Percentiles rank a stretch among this genome's conserved stretches.
These are phyloP conservation scores for Diabrotica virgifera DNA, from an alignment of 1,140 invertebrate species.

Conservation along the genomic window DNA sequence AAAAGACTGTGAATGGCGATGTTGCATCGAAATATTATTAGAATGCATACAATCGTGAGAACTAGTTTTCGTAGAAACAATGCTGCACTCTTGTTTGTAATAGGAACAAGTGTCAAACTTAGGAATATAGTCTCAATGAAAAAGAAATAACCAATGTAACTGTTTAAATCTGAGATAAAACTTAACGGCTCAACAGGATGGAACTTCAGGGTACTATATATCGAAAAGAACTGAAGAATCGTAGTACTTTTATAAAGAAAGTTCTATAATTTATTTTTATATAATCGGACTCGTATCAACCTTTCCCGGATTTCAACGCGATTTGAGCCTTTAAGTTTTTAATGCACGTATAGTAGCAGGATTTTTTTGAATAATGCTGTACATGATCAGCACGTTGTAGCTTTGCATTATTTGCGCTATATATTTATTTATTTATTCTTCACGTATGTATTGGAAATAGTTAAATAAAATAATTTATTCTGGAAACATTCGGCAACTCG, in stretches of 20 bases:
- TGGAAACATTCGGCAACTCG: no score
- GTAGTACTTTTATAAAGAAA: background rate
- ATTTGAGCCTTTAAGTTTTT: slow-evolving; percentile 22
- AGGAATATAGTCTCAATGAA: slow-evolving; percentile 19
- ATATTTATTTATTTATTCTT: no score
- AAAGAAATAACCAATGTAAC: slow-evolving; percentile 7
- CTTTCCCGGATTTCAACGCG: slow-evolving; percentile 12
- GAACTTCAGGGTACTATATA: slow-evolving; percentile 14
- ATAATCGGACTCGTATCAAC: slow-evolving; percentile 18
- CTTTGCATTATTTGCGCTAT: no score
- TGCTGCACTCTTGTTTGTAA: background rate
- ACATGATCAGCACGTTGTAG: no score
- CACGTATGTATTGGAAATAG: no score
- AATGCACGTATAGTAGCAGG: slow-evolving; percentile 5
- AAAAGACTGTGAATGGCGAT: no score
- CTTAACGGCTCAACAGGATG: slow-evolving; percentile 5
- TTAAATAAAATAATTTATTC: no score
- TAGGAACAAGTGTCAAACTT: slow-evolving; percentile 34
- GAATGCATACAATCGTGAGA: background rate
- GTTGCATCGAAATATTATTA: no score
- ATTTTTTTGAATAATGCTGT: background rate
- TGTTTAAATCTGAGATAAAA: slow-evolving; percentile 5
- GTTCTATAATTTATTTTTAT: slow-evolving; percentile 13
- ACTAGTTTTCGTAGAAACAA: slow-evolving; percentile 26
- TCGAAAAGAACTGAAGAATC: slow-evolving; percentile 10